Percentiles rank a stretch among this genome's conserved stretches.
These are phyloP conservation scores for Benitochromis conjunctus DNA, from an alignment of 2,113 vertebrate species.

Conservation along the genomic window DNA sequence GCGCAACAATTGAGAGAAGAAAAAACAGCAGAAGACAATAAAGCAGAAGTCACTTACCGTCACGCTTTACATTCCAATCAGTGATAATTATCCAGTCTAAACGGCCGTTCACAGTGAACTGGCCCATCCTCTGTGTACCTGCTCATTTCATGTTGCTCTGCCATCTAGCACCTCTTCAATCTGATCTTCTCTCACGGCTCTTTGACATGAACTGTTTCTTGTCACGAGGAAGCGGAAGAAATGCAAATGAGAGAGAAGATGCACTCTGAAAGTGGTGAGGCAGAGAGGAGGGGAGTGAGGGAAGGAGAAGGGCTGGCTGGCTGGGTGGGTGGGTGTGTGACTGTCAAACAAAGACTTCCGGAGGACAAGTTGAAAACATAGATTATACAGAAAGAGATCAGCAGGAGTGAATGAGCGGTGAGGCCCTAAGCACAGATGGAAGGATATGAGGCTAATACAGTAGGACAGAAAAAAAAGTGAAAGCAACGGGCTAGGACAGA, in stretches of 20 bases:
- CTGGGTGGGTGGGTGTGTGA: constrained; percentile 4
- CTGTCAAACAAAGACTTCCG: constrained; percentile 65
- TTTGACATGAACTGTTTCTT: constrained; percentile 40
- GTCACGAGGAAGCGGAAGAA: constrained; percentile 61
- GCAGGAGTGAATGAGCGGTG: neutral
- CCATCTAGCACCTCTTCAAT: neutral
- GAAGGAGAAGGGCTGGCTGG: constrained; percentile 42
- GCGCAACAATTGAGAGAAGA: neutral
- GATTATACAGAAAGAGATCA: constrained; percentile 16
- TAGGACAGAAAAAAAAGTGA: constrained; percentile 36
- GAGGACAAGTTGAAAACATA: constrained; percentile 53
- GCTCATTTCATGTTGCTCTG: neutral
- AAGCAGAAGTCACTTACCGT: constrained; percentile 32
- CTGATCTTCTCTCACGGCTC: constrained; percentile 13
- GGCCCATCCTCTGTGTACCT: neutral
- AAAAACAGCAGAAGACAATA: neutral
- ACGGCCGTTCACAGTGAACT: neutral
- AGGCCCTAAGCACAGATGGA: constrained; percentile 1
- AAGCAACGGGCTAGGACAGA: constrained; percentile 41
- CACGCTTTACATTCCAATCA: neutral
- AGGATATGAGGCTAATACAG: neutral
- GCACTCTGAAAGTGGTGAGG: constrained; percentile 49
- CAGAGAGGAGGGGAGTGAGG: constrained; percentile 60
- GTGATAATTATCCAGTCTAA: neutral
- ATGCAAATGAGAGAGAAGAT: constrained; percentile 66